phyloP scores from a whole-genome alignment of 2,888 invertebrate genomes.

The Colletes collaris region DNA sequence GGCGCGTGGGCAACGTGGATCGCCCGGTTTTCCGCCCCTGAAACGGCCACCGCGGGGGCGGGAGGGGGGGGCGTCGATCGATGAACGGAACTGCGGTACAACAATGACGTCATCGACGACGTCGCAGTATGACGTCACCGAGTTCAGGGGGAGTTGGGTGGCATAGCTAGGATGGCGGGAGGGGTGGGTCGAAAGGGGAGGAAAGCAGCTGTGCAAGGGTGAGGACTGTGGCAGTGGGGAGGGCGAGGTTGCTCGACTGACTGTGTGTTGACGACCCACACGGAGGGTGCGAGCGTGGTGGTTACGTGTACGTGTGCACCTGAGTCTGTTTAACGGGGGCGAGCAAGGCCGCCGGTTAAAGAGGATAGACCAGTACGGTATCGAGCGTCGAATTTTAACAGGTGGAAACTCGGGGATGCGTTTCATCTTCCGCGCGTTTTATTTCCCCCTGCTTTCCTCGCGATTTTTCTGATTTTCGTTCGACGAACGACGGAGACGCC shows the following conservation, averaged over 20 bases:
- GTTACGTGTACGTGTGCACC: constrained; percentile 43
- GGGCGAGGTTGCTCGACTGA: constrained; percentile 45
- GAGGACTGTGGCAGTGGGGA: constrained; percentile 28
- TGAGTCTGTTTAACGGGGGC: constrained; percentile 67
- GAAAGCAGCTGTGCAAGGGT: constrained; percentile 65
- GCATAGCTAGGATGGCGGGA: constrained; percentile 71
- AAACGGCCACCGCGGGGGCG: constrained; percentile 9
- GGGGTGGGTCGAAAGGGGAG: constrained; percentile 77
- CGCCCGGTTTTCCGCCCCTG: constrained; percentile 58
- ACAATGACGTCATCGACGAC: constrained; percentile 80
- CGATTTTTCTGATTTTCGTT: neutral
- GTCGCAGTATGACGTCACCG: constrained; percentile 78
- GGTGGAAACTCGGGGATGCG: constrained; percentile 58
- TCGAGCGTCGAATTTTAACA: constrained; percentile 69
- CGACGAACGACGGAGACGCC: neutral
- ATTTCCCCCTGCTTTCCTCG: neutral
- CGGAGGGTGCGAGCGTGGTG: constrained; percentile 73
- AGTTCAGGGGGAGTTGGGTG: constrained; percentile 27
- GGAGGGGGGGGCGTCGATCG: constrained; percentile 70
- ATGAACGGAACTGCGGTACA: constrained; percentile 82
- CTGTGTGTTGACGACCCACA: constrained; percentile 64
- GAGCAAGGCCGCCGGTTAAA: constrained; percentile 70
- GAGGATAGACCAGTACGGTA: constrained; percentile 63
- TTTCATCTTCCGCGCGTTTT: neutral
- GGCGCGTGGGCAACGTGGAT: constrained; percentile 17